Evolutionary conservation across 2,797 vertebrate genomes (phyloP).

Genomic region (Euthynnus affinis): DNA sequence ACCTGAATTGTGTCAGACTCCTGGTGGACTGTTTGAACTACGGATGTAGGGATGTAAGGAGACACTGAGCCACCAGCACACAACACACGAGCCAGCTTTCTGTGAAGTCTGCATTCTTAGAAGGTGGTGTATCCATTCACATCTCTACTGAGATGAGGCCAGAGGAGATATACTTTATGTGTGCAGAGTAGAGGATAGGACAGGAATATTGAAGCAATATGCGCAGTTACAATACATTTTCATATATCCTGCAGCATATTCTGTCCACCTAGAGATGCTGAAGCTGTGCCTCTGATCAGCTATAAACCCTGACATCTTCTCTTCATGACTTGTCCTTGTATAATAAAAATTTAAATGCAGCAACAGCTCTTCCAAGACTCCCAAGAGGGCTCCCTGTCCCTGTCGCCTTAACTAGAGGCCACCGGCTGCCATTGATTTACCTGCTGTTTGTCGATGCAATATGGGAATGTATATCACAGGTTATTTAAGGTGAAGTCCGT

Average conservation of each 20-base stretch:
- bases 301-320: slow-evolving; percentile 36
- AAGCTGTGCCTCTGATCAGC: slow-evolving; percentile 20
- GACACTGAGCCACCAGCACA: slow-evolving; percentile 28
- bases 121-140: slow-evolving; percentile 12
- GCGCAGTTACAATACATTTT: background rate
- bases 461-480: slow-evolving; percentile 29
- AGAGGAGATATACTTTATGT: background rate
- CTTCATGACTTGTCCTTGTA: slow-evolving; percentile 42
- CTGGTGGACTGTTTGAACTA: slow-evolving; percentile 33
- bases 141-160: slow-evolving; percentile 1
- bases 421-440: slow-evolving; percentile 47
- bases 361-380: slow-evolving; percentile 40
- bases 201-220: background rate
- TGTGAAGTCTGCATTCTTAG: background rate
- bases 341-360: slow-evolving; percentile 24
- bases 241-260: slow-evolving; percentile 1
- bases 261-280: background rate
- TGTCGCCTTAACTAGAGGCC: slow-evolving; percentile 25
- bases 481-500: slow-evolving; percentile 32
- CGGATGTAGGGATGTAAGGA: slow-evolving; percentile 25
- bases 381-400: slow-evolving; percentile 33
- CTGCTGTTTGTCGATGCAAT: slow-evolving; percentile 49
- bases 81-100: background rate
- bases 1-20: slow-evolving; percentile 19
- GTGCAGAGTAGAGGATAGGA: background rate